Conservation (phyloP, 2,113 vertebrate species). For the Trematocara nigrifrons region DNA sequence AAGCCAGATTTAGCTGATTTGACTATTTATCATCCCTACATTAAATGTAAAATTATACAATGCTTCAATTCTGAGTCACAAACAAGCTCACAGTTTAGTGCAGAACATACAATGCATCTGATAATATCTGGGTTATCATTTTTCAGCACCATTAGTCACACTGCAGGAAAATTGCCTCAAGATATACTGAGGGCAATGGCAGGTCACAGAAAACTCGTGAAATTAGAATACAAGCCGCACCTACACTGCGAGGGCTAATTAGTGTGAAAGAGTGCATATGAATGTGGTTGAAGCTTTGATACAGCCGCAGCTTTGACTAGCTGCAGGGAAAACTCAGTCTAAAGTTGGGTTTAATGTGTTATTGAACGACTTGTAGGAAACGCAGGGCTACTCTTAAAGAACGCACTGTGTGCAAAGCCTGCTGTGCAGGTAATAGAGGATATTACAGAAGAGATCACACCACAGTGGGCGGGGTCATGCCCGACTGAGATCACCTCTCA, state of each 20-base stretch:
- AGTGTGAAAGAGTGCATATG: not conserved
- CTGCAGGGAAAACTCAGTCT: not conserved
- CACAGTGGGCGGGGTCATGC: not conserved
- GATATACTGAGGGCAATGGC: not conserved
- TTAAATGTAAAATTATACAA: not conserved
- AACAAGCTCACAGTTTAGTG: not conserved
- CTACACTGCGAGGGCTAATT: not conserved
- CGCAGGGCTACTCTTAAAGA: not conserved
- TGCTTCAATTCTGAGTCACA: not conserved
- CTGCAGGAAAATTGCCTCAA: not conserved
- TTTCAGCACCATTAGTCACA: not conserved
- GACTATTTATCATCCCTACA: not conserved
- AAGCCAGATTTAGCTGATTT: not conserved
- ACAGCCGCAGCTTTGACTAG: not conserved
- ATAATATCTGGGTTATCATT: not conserved
- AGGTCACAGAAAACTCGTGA: not conserved
- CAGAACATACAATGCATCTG: not conserved
- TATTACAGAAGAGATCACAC: not conserved
- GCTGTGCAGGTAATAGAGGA: slow-evolving; percentile 12
- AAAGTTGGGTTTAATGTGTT: not conserved
- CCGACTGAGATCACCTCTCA: not conserved
- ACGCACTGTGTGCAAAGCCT: not conserved
- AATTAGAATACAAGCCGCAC: not conserved
- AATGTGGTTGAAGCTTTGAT: not conserved
- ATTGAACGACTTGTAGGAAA: not conserved